Percentiles rank a stretch among this genome's conserved stretches.
phyloP scores from a whole-genome alignment of 2,888 invertebrate genomes.

The Latrodectus hesperus region DNA sequence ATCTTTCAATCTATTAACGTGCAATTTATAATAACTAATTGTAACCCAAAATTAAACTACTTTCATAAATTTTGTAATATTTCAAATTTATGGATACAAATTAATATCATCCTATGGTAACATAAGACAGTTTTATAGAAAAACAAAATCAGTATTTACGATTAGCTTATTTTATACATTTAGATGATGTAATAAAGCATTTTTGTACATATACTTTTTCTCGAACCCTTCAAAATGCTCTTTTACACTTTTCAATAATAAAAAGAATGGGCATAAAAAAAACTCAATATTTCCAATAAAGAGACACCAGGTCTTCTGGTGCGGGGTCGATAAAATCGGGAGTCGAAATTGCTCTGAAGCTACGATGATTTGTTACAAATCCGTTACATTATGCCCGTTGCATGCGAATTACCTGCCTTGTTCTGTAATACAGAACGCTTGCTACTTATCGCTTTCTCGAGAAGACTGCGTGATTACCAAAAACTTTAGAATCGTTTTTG shows the following conservation, averaged over 20 bases:
- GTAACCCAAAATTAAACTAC: no score
- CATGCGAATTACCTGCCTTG: constrained; percentile 69
- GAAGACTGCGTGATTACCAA: constrained; percentile 66
- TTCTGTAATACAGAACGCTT: constrained; percentile 68
- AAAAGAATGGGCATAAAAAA: constrained; percentile 18
- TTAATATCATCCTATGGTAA: no score
- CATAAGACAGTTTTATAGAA: no score
- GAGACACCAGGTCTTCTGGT: constrained; percentile 50
- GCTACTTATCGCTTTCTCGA: constrained; percentile 66
- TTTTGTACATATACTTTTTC: no score
- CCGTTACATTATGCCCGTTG: constrained; percentile 68
- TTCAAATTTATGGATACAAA: no score
- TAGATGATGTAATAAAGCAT: no score
- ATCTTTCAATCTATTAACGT: no score
- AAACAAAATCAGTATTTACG: no score
- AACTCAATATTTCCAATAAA: constrained; percentile 57
- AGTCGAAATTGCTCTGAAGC: constrained; percentile 56
- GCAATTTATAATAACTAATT: no score
- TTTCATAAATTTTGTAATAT: no score
- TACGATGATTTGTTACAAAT: constrained; percentile 69
- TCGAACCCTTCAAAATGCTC: no score
- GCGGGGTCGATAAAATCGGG: constrained; percentile 58
- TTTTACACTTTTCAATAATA: constrained; percentile 12
- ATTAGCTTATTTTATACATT: no score
- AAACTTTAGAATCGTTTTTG: constrained; percentile 60